These are phyloP conservation scores for Linnaemya tessellans DNA, from an alignment of 2,888 invertebrate genomes.

Conservation along the genomic window DNA sequence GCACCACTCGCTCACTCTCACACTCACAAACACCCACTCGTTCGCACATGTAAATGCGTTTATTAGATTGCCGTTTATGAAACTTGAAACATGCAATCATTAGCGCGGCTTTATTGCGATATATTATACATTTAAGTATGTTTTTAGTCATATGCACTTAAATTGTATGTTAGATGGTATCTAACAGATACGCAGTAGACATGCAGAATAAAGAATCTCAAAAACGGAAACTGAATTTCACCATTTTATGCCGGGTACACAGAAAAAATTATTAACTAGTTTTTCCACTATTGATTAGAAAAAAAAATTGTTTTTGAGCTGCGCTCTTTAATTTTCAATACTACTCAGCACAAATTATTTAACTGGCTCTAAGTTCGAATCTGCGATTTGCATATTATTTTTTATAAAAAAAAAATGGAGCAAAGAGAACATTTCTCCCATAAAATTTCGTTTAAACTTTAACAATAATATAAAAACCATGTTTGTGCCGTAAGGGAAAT, in stretches of 20 bases:
- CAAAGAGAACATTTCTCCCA: too few relatives aligned
- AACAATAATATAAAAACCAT: neutral
- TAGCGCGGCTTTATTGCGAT: slow-evolving; percentile 55
- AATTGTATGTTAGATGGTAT: slow-evolving; percentile 32
- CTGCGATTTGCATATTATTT: too few relatives aligned
- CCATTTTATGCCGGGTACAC: too few relatives aligned
- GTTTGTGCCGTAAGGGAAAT: slow-evolving; percentile 21
- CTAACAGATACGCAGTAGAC: neutral
- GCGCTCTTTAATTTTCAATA: too few relatives aligned
- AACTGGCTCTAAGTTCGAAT: too few relatives aligned
- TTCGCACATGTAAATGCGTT: neutral
- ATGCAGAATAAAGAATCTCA: neutral
- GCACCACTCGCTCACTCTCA: neutral
- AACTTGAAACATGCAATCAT: slow-evolving; percentile 61
- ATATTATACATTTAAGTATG: slow-evolving; percentile 44
- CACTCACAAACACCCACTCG: neutral
- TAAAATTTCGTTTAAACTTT: neutral
- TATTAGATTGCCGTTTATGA: slow-evolving; percentile 17
- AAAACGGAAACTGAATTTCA: neutral
- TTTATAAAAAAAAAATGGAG: too few relatives aligned
- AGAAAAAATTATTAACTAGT: too few relatives aligned
- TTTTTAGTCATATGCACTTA: slow-evolving; percentile 50
- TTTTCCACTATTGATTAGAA: too few relatives aligned
- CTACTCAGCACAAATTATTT: too few relatives aligned
- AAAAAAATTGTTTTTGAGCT: too few relatives aligned